Evolutionary conservation across 2,888 invertebrate genomes (phyloP).

Genomic region (Pachydiplax longipennis): DNA sequence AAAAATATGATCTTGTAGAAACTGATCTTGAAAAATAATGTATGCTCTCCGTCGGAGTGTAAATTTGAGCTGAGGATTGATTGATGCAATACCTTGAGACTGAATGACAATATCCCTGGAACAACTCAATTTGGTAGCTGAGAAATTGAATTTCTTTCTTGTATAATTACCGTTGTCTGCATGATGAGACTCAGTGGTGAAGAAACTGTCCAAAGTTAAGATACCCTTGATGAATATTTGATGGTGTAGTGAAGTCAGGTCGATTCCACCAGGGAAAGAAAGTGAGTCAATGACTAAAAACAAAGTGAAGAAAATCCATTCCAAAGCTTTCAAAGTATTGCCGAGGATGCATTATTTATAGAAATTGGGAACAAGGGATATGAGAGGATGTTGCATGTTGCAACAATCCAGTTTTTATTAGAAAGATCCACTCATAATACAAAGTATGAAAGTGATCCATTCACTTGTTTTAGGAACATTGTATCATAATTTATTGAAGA

Average conservation of each 20-base stretch:
- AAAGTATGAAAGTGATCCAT: not conserved
- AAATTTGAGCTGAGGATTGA: constrained; percentile 8
- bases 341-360: constrained; percentile 25
- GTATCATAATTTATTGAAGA: constrained; percentile 39
- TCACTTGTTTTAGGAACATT: constrained; percentile 19
- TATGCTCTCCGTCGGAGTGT: constrained; percentile 29
- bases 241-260: not conserved
- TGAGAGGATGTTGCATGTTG: constrained; percentile 33
- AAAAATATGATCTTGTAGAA: constrained; percentile 26
- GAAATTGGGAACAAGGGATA: constrained; percentile 39
- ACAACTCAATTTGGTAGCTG: constrained; percentile 31
- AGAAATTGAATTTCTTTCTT: constrained; percentile 11
- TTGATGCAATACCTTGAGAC: constrained; percentile 42
- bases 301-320: constrained; percentile 16
- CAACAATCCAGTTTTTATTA: constrained; percentile 7
- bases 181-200: constrained; percentile 1
- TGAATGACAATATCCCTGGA: constrained; percentile 40
- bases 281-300: not conserved
- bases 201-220: constrained; percentile 35
- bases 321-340: not conserved
- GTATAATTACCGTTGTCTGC: constrained; percentile 13
- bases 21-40: not conserved
- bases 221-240: not conserved
- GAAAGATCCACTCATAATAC: not conserved
- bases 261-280: not conserved